Percentiles rank a stretch among this genome's conserved stretches.
Evolutionary conservation across 2,113 vertebrate genomes (phyloP).

Genomic region (Anser cygnoides): DNA sequence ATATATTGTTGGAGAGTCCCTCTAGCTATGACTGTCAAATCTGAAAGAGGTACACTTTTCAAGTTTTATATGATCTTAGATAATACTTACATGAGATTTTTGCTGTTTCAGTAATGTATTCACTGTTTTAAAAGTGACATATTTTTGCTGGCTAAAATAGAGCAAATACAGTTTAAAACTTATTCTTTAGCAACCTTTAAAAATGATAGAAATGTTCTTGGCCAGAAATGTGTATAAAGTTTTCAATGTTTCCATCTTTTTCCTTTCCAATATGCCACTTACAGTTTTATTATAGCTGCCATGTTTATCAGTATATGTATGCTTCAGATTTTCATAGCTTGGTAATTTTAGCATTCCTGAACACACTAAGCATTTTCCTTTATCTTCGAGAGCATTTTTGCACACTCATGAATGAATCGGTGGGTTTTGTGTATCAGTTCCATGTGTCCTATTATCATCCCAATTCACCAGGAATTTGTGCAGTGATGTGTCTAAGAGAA

Average conservation of each 20-base stretch:
- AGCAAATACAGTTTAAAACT: background rate
- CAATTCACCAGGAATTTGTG: background rate
- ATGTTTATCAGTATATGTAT: background rate
- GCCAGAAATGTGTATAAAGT: background rate
- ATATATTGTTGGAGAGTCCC: background rate
- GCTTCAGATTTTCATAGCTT: background rate
- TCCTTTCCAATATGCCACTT: background rate
- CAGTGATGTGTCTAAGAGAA: fast-evolving
- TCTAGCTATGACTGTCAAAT: background rate
- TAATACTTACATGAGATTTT: background rate
- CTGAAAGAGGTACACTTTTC: background rate
- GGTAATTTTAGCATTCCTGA: background rate
- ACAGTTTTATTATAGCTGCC: background rate
- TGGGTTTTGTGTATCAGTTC: background rate
- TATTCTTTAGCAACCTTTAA: background rate
- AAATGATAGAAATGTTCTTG: background rate
- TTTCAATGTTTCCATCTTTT: background rate
- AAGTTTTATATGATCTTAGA: background rate
- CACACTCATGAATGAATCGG: background rate
- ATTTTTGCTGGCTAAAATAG: background rate
- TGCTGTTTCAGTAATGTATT: background rate
- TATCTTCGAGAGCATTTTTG: background rate
- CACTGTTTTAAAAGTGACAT: background rate
- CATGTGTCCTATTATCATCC: background rate
- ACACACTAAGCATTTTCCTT: background rate